Base-by-base conservation (phyloP, 1,140 invertebrate species). In the Drosophila pseudoananassae region DNA sequence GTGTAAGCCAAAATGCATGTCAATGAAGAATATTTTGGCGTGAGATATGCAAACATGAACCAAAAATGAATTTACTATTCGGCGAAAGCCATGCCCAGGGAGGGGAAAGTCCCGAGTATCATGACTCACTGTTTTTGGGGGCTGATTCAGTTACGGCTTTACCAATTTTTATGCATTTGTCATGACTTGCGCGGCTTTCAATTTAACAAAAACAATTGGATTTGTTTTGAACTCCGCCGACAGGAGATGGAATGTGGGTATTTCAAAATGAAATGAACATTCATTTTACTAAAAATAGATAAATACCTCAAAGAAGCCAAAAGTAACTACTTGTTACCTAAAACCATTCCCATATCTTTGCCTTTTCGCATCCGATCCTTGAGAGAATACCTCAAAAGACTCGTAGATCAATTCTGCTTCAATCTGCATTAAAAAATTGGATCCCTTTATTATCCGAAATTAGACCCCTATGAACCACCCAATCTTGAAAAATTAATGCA, bases 1-100 rank as follows among this genome's bases (percentile, higher is more conserved):
- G 65, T 83, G 78, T 65, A 65, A 78, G 78, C 82, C 82, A 88
- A 87, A 81, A 87, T 76, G 71, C 78, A 88, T 87, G 78, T 87
- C 75, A 78, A 87, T 87, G 79, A 66, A 79, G 78, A 70, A 70
- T 69, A 83, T 76, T 83, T 63, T 76, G 69, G 54, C 76, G 79
- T 66, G 64, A 54, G 68, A 87, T 78, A 88, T 88, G 78, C 83
- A 83, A 87, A 87, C 83, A 82, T 71, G 82, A 47, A 78, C 51
- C 65, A 74, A 64, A 87, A 87, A 87, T 88, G 83, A 69, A 87
- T 82, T 76, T 87, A 74, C 45, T 56, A 77, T 69, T 54, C 63
- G 55, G 45, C 54, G 58, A 74, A 14, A 25, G 49, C 43, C 38
- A 47, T 49, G 57, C 45, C 10, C 14, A 14, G 14, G 27, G 9